Evolutionary conservation across 2,888 invertebrate genomes (phyloP), one percentile per base, ranked within the genome.

Genomic region (Drosophila neonasuta): DNA sequence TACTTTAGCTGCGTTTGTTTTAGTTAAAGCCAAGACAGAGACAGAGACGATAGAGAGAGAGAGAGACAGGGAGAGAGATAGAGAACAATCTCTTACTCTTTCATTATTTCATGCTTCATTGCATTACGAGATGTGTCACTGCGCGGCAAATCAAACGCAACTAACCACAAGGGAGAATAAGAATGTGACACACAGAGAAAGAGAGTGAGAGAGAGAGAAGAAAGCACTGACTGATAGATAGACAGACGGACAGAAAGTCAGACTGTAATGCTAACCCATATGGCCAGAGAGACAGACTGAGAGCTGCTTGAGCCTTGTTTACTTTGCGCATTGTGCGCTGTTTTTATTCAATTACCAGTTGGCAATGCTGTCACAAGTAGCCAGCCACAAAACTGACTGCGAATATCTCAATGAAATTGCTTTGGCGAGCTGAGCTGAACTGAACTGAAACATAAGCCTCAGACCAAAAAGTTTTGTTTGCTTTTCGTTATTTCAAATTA

Each of bases 31-130:
- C 48, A 46, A 50, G 51, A 54, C 24, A 17, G 39, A 11, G 46
- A 4, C 11, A 13, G 20, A 44, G 42, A 11, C 9, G 8, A 32
- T 10, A 32, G 32, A 32, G 7, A 32, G 30, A 76, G 69, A 39
- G 72, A 55, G 11, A 13, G 20, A 4, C 4, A 11, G 49, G 50
- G 30, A 11, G 49, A 54, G 20, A 17, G 30, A 13, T 20, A 4
- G 32, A 24, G 32, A 32, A 10, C 7, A n/a, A 15, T 3, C 41
- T 13, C 51, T 52, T 34, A 41, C 41, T 68, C 78, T 73, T 78
- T 77, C 75, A 85, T 87, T 87, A 87, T 84, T 82, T 82, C 74
- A 87, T 75, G 88, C 79, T 87, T 77, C 76, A 88, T 79, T 79
- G 88, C 87, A 82, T 82, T 77, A 61, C 71, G 77, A 83, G 81